These are phyloP conservation scores for Diplodus sargus DNA, from an alignment of 2,797 vertebrate species.

Conservation along the genomic window DNA sequence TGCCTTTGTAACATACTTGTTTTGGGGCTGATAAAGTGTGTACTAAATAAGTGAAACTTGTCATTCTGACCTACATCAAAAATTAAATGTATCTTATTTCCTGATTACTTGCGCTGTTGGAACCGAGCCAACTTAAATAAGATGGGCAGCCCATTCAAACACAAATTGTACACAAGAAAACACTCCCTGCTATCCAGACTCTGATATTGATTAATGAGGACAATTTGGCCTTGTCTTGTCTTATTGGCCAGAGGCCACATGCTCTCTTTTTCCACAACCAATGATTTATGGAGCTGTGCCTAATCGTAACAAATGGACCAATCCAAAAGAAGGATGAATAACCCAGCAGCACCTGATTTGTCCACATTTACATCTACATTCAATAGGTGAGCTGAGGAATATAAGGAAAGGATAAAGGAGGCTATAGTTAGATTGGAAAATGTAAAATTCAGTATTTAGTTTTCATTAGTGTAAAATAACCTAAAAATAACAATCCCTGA, in stretches of 20 bases:
- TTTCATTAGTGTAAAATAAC: too few species aligned
- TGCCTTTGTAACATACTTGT: neutral
- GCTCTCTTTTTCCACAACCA: slow-evolving; percentile 36
- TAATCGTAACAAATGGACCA: slow-evolving; percentile 70
- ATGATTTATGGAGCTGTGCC: slow-evolving; percentile 67
- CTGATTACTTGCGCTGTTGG: slow-evolving; percentile 17
- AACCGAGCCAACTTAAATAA: slow-evolving; percentile 27
- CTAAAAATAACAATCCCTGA: too few species aligned
- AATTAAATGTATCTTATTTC: slow-evolving; percentile 18
- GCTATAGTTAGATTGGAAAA: too few species aligned
- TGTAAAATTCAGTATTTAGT: too few species aligned
- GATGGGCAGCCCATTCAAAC: slow-evolving; percentile 34
- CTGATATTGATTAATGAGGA: slow-evolving; percentile 72
- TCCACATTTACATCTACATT: slow-evolving; percentile 37
- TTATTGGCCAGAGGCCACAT: slow-evolving; percentile 68
- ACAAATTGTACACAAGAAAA: slow-evolving; percentile 53
- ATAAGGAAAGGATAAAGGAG: neutral
- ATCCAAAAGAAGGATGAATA: slow-evolving; percentile 55
- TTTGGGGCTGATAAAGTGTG: neutral
- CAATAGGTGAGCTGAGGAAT: slow-evolving; percentile 9
- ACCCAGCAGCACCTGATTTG: slow-evolving; percentile 30
- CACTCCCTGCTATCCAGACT: slow-evolving; percentile 12
- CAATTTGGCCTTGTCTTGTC: slow-evolving; percentile 71
- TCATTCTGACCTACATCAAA: slow-evolving; percentile 22
- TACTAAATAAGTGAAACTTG: slow-evolving; percentile 11